A percentile compares a stretch with the other conserved stretches of the same genome.
phyloP scores from a whole-genome alignment of 2,888 invertebrate species.

The Aplocera efformata region DNA sequence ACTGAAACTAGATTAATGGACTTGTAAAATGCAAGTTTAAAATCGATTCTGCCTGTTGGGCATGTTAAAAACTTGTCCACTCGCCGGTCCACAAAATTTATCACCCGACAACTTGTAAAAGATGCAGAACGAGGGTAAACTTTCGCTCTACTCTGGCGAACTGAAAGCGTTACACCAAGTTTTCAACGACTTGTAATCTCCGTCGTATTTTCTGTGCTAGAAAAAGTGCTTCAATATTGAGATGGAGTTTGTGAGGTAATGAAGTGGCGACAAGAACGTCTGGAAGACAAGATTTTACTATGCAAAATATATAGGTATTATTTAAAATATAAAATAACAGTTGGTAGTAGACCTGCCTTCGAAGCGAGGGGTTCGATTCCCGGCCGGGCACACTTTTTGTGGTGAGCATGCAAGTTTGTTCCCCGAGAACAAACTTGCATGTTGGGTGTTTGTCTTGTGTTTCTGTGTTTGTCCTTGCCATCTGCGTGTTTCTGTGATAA shows the following conservation, averaged over 20 bases:
- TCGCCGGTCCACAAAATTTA: slow-evolving; percentile 36
- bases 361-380: too few relatives aligned
- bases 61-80: slow-evolving; percentile 33
- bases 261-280: not conserved
- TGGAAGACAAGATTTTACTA: too few relatives aligned
- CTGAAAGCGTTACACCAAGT: slow-evolving; percentile 7
- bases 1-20: slow-evolving; percentile 9
- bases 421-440: too few relatives aligned
- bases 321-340: too few relatives aligned
- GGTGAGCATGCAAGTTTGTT: too few relatives aligned
- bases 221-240: slow-evolving; percentile 15
- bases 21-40: slow-evolving; percentile 31
- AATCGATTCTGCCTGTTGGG: slow-evolving; percentile 37
- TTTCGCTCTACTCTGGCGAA: not conserved
- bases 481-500: too few relatives aligned
- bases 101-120: slow-evolving; percentile 36
- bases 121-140: slow-evolving; percentile 35
- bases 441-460: too few relatives aligned
- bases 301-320: too few relatives aligned
- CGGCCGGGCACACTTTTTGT: too few relatives aligned
- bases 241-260: slow-evolving; percentile 5
- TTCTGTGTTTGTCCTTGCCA: too few relatives aligned
- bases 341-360: too few relatives aligned
- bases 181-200: slow-evolving; percentile 14
- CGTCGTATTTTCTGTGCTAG: slow-evolving; percentile 4